A percentile compares a stretch with the other conserved stretches of the same genome.
Evolutionary conservation across 2,797 vertebrate genomes (phyloP).

Genomic region (Coranthus polyacanthus): DNA sequence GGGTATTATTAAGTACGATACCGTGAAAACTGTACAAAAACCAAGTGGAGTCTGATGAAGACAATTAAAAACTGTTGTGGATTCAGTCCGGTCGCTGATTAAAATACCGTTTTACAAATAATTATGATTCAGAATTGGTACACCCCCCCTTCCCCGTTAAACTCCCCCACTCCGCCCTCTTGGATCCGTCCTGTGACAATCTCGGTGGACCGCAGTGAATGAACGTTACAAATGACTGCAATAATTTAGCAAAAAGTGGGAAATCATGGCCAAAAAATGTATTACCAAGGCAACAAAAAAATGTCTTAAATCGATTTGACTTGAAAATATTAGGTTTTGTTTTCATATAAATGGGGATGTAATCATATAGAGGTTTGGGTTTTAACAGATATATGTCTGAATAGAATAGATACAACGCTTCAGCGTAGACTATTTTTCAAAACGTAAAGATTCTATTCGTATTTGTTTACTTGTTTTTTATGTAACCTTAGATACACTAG

Average conservation of each 20-base stretch:
- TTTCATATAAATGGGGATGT: too few species aligned
- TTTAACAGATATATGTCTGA: too few species aligned
- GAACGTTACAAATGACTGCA: neutral
- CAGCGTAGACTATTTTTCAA: too few species aligned
- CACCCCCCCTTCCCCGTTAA: accelerated
- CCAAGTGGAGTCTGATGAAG: accelerated
- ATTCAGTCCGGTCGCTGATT: accelerated
- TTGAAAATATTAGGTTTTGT: neutral
- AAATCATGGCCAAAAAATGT: neutral
- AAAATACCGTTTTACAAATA: neutral
- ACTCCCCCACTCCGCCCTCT: neutral
- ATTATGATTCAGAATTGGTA: neutral
- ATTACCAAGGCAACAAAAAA: neutral
- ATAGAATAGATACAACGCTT: too few species aligned
- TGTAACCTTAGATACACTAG: neutral
- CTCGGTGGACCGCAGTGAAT: slow-evolving; percentile 5
- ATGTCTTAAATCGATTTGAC: neutral
- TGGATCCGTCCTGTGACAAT: slow-evolving; percentile 57
- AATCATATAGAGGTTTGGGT: too few species aligned
- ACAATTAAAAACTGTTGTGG: accelerated
- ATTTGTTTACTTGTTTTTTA: neutral
- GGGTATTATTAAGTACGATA: accelerated
- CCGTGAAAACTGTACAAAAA: neutral
- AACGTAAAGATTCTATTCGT: too few species aligned
- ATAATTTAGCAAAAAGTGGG: neutral